Percentiles rank a stretch among this genome's conserved stretches.
Evolutionary conservation across 2,888 invertebrate genomes (phyloP).

Genomic region (Ochlodes sylvanus): DNA sequence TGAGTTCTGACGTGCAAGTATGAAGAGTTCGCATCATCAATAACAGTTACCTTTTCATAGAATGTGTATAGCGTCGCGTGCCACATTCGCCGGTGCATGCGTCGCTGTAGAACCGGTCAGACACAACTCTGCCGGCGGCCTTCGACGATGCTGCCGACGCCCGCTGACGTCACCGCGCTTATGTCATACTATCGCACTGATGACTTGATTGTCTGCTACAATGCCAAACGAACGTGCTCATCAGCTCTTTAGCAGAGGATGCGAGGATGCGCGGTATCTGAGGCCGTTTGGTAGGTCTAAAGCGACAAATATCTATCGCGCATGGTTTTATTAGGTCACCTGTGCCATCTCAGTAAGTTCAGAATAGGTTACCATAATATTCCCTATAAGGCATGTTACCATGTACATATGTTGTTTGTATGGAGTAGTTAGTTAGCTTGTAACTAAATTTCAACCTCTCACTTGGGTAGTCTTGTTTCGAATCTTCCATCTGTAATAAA

Average conservation of each 20-base stretch:
- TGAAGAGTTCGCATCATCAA: not conserved
- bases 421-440: too few relatives aligned
- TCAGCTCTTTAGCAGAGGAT: conserved; percentile 46
- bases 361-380: not conserved
- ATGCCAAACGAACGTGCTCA: conserved; percentile 59
- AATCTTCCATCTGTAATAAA: too few relatives aligned
- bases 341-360: not conserved
- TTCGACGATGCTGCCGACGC: conserved; percentile 74
- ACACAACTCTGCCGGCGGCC: conserved; percentile 70
- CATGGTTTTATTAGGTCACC: not conserved
- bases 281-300: not conserved
- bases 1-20: not conserved
- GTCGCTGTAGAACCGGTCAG: conserved; percentile 55
- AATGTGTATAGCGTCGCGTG: conserved; percentile 49
- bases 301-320: too few relatives aligned
- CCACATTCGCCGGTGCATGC: conserved; percentile 63
- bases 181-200: conserved; percentile 70
- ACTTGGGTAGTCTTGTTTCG: too few relatives aligned
- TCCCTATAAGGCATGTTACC: not conserved
- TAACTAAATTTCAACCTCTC: too few relatives aligned
- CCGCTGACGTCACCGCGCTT: conserved; percentile 81
- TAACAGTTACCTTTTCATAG: conserved; percentile 6
- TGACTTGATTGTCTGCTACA: conserved; percentile 48
- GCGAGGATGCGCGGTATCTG: conserved; percentile 1
- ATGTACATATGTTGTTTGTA: not conserved